Percentiles rank a stretch among this genome's conserved stretches.
These are phyloP conservation scores for Drosophila longiperda DNA, from an alignment of 2,888 invertebrate species.

Conservation along the genomic window DNA sequence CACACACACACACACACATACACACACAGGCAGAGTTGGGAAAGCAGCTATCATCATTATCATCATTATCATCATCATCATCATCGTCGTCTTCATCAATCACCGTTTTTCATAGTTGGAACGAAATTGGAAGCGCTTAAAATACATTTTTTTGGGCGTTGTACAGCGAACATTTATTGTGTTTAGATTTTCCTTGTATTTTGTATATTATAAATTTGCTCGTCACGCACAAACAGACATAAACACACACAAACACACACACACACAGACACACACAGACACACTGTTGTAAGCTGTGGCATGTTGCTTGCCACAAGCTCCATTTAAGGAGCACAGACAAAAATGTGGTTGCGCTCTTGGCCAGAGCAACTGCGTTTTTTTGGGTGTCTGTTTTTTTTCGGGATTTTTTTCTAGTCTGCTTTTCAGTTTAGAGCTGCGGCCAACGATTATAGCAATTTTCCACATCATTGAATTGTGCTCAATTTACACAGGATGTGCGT, in stretches of 20 bases:
- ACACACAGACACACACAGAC: constrained; percentile 5
- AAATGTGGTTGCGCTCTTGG: constrained; percentile 4
- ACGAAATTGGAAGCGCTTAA: constrained; percentile 31
- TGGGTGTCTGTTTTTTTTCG: neutral
- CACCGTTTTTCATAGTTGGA: constrained; percentile 23
- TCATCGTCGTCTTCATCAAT: constrained; percentile 10
- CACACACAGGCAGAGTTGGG: neutral
- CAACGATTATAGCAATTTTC: constrained; percentile 72
- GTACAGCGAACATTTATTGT: constrained; percentile 27
- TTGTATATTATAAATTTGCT: constrained; percentile 22
- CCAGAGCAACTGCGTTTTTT: constrained; percentile 4
- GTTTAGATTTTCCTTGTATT: constrained; percentile 9
- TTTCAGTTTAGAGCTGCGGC: neutral
- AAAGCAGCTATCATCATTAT: neutral
- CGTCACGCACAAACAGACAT: neutral
- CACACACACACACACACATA: neutral
- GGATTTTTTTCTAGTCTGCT: neutral
- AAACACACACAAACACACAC: constrained; percentile 6
- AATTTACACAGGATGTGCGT: constrained; percentile 65
- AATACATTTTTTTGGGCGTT: constrained; percentile 47
- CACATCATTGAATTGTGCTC: constrained; percentile 72
- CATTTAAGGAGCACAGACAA: neutral
- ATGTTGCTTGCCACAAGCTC: constrained; percentile 27
- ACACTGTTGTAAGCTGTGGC: constrained; percentile 3
- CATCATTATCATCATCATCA: constrained; percentile 8